Evolutionary conservation across 2,797 vertebrate genomes (phyloP).

Genomic region (Streptopelia turtur): DNA sequence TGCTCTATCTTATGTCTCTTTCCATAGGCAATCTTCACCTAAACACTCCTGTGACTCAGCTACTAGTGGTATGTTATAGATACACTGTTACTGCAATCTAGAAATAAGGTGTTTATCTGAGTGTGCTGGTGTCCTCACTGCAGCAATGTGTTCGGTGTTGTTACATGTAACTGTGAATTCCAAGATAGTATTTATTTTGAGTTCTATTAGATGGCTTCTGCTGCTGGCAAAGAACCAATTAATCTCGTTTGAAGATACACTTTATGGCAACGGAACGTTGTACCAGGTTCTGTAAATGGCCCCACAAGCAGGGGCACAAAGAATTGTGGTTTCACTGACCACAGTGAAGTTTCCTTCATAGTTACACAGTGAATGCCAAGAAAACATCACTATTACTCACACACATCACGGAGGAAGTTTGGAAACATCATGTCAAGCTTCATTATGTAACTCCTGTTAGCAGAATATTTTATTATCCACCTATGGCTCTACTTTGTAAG

Average conservation of each 20-base stretch:
- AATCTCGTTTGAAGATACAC: not conserved
- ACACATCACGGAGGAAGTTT: not conserved
- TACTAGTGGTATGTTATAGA: not conserved
- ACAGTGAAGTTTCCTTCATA: rapidly evolving
- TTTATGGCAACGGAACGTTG: not conserved
- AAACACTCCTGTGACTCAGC: not conserved
- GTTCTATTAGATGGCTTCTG: not conserved
- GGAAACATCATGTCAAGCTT: rapidly evolving
- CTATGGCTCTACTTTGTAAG: not conserved
- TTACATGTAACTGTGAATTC: not conserved
- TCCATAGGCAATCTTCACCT: not conserved
- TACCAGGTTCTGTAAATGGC: not conserved
- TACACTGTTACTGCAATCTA: not conserved
- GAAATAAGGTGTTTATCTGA: not conserved
- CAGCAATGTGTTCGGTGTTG: not conserved
- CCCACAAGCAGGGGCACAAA: rapidly evolving
- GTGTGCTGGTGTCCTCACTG: not conserved
- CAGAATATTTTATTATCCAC: not conserved
- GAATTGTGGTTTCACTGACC: no score
- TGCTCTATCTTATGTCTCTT: not conserved
- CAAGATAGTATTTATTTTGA: not conserved
- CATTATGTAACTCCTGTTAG: not conserved
- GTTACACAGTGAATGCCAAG: not conserved
- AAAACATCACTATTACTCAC: rapidly evolving
- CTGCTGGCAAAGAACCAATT: not conserved